Conservation (phyloP, 1,140 invertebrate species). For the Portunus trituberculatus region DNA sequence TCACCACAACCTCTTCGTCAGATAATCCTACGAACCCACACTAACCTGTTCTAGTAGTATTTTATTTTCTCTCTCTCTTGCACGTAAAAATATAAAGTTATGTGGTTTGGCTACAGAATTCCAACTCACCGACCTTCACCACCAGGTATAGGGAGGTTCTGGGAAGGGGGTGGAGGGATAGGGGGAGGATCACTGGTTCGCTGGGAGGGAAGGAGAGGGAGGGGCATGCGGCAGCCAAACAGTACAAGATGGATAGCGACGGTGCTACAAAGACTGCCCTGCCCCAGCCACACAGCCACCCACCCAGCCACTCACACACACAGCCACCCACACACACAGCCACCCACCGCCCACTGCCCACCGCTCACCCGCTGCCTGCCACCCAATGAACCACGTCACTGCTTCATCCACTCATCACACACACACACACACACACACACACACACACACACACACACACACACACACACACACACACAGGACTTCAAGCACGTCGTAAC, state of each 20-base stretch:
- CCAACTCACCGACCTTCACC: background rate
- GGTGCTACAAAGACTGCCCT: slow-evolving; percentile 1
- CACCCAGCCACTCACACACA: background rate
- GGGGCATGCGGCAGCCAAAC: slow-evolving; percentile 29
- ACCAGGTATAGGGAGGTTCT: background rate
- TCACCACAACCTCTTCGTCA: no score
- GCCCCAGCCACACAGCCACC: background rate
- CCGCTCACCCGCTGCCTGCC: background rate
- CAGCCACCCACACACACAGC: background rate
- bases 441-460: slow-evolving; percentile 51
- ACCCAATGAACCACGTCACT: background rate
- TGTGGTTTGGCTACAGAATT: no score
- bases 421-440: slow-evolving; percentile 2
- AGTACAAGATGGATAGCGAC: slow-evolving; percentile 40
- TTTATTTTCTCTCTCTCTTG: no score
- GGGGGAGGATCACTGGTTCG: background rate
- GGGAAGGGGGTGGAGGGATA: background rate
- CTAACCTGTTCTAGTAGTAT: no score
- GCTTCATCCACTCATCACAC: background rate
- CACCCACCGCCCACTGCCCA: background rate
- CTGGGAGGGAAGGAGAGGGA: background rate
- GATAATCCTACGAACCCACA: no score
- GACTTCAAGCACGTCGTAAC: no score
- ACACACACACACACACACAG: slow-evolving; percentile 12
- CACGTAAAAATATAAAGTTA: no score